Conservation (phyloP, 2,113 vertebrate genomes). For the Notiomystis cincta region DNA sequence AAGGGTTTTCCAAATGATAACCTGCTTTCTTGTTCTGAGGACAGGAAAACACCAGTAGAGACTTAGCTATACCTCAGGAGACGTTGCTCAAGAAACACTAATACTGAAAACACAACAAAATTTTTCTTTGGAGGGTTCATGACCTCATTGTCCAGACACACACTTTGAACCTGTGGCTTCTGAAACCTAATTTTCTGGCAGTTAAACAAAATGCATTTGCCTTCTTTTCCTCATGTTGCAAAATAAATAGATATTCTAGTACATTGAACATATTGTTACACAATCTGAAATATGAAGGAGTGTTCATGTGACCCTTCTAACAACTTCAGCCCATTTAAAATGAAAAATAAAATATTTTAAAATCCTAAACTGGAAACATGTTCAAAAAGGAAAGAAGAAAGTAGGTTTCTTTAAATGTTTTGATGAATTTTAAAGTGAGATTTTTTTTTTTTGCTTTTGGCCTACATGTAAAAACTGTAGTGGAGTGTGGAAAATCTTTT, state of each 20-base stretch:
- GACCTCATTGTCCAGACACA: not conserved
- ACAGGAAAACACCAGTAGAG: not conserved
- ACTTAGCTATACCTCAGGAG: not conserved
- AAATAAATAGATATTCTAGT: not conserved
- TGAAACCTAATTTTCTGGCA: not conserved
- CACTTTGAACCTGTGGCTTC: not conserved
- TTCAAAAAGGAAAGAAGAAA: not conserved
- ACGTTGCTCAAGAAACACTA: not conserved
- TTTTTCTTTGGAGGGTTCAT: not conserved
- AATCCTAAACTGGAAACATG: not conserved
- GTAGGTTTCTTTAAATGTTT: not conserved
- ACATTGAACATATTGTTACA: not conserved
- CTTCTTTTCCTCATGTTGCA: not conserved
- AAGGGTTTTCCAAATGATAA: not conserved
- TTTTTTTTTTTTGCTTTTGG: not conserved
- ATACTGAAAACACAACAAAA: not conserved
- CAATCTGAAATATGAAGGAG: not conserved
- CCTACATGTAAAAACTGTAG: not conserved
- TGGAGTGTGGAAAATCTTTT: not conserved
- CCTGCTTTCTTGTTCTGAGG: not conserved
- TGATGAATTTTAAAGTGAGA: not conserved
- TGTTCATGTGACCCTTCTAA: not conserved
- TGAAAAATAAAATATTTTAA: not conserved
- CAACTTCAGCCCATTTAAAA: not conserved
- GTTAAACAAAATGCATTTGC: not conserved